Evolutionary conservation across 2,797 vertebrate species (phyloP).

Genomic region (Alcedo atthis): DNA sequence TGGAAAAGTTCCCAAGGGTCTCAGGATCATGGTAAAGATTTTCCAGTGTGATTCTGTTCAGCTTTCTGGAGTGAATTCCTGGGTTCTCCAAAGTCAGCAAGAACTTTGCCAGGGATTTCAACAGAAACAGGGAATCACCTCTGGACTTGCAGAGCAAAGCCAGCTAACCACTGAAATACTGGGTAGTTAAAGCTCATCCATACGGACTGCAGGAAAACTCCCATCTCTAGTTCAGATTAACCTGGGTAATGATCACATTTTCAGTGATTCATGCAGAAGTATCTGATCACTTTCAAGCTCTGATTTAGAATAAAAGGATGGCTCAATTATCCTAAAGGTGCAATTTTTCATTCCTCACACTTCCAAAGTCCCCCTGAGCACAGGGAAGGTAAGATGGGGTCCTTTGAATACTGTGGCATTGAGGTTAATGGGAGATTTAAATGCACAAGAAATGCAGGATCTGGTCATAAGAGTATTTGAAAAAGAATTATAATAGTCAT

Average conservation of each 20-base stretch:
- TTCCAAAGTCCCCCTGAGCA: background rate
- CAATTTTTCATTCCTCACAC: background rate
- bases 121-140: background rate
- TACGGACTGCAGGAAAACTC: background rate
- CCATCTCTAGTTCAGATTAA: background rate
- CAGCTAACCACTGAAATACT: background rate
- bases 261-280: background rate
- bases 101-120: background rate
- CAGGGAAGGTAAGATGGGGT: background rate
- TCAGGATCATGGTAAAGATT: background rate
- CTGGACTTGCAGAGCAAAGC: background rate
- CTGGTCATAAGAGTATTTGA: conserved; percentile 2
- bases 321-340: background rate
- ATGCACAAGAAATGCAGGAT: conserved; percentile 18
- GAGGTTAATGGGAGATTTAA: conserved; percentile 39
- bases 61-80: background rate
- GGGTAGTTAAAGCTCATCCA: background rate
- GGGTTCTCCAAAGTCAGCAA: background rate
- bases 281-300: background rate
- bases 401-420: background rate
- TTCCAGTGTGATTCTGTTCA: background rate
- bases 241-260: background rate
- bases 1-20: background rate
- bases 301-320: background rate
- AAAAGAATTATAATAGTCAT: conserved; percentile 7